These are phyloP conservation scores for Micrastur ruficollis DNA, from an alignment of 2,797 vertebrate genomes.

Conservation along the genomic window DNA sequence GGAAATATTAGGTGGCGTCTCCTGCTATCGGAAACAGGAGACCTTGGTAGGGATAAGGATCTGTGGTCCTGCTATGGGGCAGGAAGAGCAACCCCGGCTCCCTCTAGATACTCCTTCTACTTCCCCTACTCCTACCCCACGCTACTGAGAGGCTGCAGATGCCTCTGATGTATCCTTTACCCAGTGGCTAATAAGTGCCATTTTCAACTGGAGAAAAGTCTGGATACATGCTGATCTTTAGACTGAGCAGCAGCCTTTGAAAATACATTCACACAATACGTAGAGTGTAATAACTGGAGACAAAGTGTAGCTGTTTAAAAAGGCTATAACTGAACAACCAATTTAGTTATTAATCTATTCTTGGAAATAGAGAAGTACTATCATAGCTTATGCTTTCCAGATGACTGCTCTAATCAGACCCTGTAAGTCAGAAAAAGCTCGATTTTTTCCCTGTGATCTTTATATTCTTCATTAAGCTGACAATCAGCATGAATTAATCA, in stretches of 20 bases:
- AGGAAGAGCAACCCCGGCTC: neutral
- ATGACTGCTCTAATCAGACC: constrained; percentile 24
- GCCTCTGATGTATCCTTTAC: neutral
- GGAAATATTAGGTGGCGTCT: neutral
- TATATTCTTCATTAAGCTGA: constrained; percentile 15
- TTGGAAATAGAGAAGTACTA: neutral
- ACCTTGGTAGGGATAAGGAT: neutral
- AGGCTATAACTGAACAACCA: neutral
- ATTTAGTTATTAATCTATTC: constrained; percentile 35
- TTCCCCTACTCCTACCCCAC: neutral
- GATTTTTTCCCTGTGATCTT: neutral
- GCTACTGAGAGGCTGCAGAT: neutral
- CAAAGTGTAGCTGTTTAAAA: neutral
- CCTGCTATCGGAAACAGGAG: neutral
- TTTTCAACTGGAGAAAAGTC: neutral
- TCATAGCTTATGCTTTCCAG: neutral
- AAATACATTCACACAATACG: neutral
- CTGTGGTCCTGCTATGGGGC: neutral
- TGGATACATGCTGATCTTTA: neutral
- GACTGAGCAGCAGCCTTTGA: neutral
- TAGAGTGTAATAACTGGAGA: neutral
- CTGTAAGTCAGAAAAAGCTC: neutral
- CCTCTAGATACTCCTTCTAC: neutral
- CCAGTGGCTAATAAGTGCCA: neutral
- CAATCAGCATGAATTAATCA: constrained; percentile 20